These are phyloP conservation scores for Nycticryphes semicollaris DNA, from an alignment of 2,113 vertebrate species.

Conservation along the genomic window DNA sequence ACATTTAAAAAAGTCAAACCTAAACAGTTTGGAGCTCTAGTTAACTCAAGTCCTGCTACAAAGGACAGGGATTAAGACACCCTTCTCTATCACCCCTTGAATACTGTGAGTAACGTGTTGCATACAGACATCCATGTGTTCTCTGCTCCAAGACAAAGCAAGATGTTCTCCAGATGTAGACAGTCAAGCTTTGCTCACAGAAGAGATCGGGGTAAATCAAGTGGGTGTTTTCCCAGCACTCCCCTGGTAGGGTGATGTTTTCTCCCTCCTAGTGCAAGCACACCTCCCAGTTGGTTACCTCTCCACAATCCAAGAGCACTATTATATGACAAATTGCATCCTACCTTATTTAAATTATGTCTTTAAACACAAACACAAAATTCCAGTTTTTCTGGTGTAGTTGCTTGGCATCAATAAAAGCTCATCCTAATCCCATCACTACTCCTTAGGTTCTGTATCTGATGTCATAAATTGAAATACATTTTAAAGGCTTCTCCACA, in stretches of 20 bases:
- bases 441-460: neutral
- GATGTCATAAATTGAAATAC: neutral
- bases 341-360: neutral
- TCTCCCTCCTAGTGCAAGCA: neutral
- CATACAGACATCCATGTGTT: fast-evolving
- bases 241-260: neutral
- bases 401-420: neutral
- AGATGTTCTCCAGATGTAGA: neutral
- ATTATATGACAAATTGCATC: neutral
- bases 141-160: neutral
- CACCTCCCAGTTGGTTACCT: neutral
- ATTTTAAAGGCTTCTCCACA: neutral
- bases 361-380: neutral
- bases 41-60: neutral
- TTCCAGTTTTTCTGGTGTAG: neutral
- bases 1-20: neutral
- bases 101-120: fast-evolving
- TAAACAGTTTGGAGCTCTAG: neutral
- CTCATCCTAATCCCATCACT: neutral
- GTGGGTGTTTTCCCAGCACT: neutral
- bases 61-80: neutral
- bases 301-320: neutral
- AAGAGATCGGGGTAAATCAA: neutral
- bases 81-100: neutral
- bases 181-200: neutral